A percentile compares a stretch with the other conserved stretches of the same genome.
Conservation (phyloP, 2,113 vertebrate species). For the Rhea pennata region DNA sequence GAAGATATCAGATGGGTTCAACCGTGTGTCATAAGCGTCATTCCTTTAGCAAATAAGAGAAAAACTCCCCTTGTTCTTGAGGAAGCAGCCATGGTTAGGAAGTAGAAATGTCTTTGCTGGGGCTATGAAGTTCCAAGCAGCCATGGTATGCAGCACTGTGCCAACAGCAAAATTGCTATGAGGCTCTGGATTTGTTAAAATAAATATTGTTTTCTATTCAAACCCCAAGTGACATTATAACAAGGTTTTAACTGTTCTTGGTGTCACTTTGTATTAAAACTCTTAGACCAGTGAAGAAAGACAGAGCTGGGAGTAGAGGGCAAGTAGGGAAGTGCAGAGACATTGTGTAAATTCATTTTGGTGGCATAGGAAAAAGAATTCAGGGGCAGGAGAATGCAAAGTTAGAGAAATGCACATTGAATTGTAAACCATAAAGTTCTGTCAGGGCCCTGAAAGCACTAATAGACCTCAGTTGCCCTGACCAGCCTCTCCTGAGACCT, state of each 20-base stretch:
- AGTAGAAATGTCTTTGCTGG: background rate
- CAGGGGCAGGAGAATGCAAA: background rate
- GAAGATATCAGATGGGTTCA: background rate
- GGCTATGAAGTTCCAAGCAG: background rate
- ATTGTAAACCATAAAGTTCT: background rate
- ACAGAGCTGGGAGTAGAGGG: constrained; percentile 16
- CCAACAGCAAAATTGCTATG: constrained; percentile 19
- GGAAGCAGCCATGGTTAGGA: background rate
- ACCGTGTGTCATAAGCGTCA: background rate
- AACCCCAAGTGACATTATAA: constrained; percentile 52
- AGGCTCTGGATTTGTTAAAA: constrained; percentile 27
- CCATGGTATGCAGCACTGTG: background rate
- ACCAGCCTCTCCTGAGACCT: background rate
- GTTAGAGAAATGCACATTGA: background rate
- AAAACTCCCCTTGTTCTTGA: background rate
- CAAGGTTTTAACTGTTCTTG: constrained; percentile 50
- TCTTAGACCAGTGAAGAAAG: constrained; percentile 17
- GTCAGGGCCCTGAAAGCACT: background rate
- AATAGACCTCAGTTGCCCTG: background rate
- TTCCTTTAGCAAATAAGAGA: background rate
- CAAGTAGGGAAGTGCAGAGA: background rate
- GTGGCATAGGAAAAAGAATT: background rate
- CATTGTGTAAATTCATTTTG: background rate
- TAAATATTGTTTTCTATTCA: constrained; percentile 47
- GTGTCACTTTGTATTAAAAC: constrained; percentile 41